A percentile compares a stretch with the other conserved stretches of the same genome.
Evolutionary conservation across 2,888 invertebrate species (phyloP).

Genomic region (Pseudococcus jackbeardsleyi): DNA sequence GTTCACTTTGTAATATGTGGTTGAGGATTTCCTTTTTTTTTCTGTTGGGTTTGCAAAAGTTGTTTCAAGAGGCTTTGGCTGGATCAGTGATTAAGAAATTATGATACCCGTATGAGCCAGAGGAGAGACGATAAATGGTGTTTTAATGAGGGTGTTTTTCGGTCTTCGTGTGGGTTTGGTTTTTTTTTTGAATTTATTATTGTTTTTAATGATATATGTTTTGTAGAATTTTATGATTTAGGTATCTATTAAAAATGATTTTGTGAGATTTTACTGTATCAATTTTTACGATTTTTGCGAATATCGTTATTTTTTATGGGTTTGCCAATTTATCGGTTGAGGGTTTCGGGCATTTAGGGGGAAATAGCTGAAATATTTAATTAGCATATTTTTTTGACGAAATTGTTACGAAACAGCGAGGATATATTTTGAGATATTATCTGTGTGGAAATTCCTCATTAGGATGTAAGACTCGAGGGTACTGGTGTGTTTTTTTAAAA

Average conservation of each 20-base stretch:
- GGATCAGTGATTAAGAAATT: too few relatives aligned
- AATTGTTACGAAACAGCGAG: too few relatives aligned
- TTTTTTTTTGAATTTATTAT: neutral
- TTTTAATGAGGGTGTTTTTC: neutral
- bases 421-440: too few relatives aligned
- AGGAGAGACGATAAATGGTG: too few relatives aligned
- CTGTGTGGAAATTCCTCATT: too few relatives aligned
- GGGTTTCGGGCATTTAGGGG: too few relatives aligned
- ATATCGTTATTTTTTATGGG: neutral
- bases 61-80: too few relatives aligned
- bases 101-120: neutral
- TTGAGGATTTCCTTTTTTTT: neutral
- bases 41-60: neutral
- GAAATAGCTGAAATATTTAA: too few relatives aligned
- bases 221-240: neutral
- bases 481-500: too few relatives aligned
- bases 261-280: neutral
- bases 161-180: neutral
- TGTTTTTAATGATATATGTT: neutral
- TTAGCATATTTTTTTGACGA: too few relatives aligned
- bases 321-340: neutral
- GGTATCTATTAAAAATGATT: neutral
- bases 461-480: too few relatives aligned
- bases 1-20: constrained; percentile 16
- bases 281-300: neutral